Evolutionary conservation across 2,797 vertebrate species (phyloP), one percentile per base, ranked within the genome.

Genomic region (Propithecus deckenii): DNA sequence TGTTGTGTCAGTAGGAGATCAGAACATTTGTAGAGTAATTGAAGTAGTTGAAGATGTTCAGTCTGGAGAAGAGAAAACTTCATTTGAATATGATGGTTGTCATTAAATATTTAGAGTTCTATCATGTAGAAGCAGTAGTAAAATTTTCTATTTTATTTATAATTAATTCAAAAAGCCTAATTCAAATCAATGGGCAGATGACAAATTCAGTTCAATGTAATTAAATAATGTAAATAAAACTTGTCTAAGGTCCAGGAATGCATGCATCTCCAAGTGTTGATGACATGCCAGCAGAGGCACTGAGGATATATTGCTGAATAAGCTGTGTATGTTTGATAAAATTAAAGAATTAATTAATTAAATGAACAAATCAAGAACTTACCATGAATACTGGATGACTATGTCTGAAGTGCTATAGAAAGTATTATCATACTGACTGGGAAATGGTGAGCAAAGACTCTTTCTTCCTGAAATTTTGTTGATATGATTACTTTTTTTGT

Each of bases 41-140:
- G 83, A 91, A 75, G 57, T 52, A 87, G 5, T 20, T 46, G 41
- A 52, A 72, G 13, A 50, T 55, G 11, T 55, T 89, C 35, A 28
- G 8, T 41, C 35, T 89, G 55, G 55, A 79, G 50, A 84, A 78
- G 50, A 52, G 43, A 78, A 10, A 41, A 65, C 23, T 74, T 85
- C 8, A 57, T 35, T 46, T 76, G 50, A 61, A 81, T 91, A 48
- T 71, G 43, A 87, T 75, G 48, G 23, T 32, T 61, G 59, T 76
- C 22, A 75, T n/a, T 86, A 71, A 86, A 83, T 83, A 95, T 92
- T 91, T 89, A 63, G 23, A 76, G 28, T 61, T 95, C 32, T 79
- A 15, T 83, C 69, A 12, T 28, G 5, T 35, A n/a, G 48, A 76
- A 92, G 18, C 8, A 83, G n/a, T 38, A 30, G 18, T 67, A 46